Percentiles rank a stretch among this genome's conserved stretches.
phyloP scores from a whole-genome alignment of 2,797 vertebrate species.

The Parotocinclus haroldoi region DNA sequence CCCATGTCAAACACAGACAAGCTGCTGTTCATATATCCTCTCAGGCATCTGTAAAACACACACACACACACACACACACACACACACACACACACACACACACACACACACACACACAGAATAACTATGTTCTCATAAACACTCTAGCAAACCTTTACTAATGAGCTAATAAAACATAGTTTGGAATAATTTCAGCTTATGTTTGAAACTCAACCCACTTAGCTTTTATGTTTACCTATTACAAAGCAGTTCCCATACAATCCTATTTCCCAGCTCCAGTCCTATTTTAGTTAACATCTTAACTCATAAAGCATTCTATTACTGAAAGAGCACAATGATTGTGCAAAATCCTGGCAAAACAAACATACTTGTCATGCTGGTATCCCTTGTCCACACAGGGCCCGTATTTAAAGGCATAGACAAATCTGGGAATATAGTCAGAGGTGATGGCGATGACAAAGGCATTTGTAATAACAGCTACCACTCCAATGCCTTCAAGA shows the following conservation, averaged over 20 bases:
- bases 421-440: conserved; percentile 97
- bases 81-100: not conserved
- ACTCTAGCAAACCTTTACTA: too few relatives aligned
- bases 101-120: too few relatives aligned
- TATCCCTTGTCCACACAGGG: conserved; percentile 86
- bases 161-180: not conserved
- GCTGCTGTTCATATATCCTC: conserved; percentile 95
- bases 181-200: not conserved
- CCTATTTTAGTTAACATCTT: too few relatives aligned
- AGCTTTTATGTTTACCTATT: not conserved
- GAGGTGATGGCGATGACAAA: conserved; percentile 99
- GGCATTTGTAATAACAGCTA: conserved; percentile 97
- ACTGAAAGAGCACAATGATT: too few relatives aligned
- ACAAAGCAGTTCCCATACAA: not conserved
- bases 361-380: conserved; percentile 79
- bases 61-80: not conserved
- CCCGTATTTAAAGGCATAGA: conserved; percentile 96
- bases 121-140: too few relatives aligned
- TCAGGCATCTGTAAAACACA: conserved; percentile 78
- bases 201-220: not conserved
- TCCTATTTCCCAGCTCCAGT: not conserved
- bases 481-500: conserved; percentile 93
- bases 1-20: conserved; percentile 90
- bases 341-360: not conserved
- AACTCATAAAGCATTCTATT: too few relatives aligned